Conservation (phyloP, 1,140 invertebrate genomes). For the Lineus longissimus region DNA sequence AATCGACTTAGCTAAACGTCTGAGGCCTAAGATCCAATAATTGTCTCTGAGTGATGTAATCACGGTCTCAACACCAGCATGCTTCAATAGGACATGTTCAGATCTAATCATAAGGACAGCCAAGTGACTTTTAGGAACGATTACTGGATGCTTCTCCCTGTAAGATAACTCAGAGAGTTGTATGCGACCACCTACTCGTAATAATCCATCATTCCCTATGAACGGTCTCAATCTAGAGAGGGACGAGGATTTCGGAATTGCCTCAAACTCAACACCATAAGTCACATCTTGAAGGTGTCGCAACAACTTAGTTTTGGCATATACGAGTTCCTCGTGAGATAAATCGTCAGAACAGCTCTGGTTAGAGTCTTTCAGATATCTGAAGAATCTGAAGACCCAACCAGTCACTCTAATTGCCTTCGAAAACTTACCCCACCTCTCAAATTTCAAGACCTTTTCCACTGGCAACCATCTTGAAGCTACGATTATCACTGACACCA, state of each 20-base stretch:
- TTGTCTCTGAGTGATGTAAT: neutral
- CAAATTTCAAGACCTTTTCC: too few species aligned
- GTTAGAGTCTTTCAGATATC: too few species aligned
- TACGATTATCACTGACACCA: neutral
- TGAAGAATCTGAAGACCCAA: too few species aligned
- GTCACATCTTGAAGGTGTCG: too few species aligned
- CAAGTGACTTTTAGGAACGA: constrained; percentile 2
- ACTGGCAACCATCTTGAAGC: neutral
- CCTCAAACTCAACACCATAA: too few species aligned
- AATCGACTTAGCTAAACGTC: constrained; percentile 1
- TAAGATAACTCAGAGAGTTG: neutral
- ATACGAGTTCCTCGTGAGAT: too few species aligned
- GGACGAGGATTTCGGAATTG: too few species aligned
- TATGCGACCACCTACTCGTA: neutral
- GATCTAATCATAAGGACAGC: neutral
- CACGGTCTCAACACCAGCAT: constrained; percentile 1
- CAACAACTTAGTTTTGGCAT: too few species aligned
- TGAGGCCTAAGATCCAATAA: constrained; percentile 3
- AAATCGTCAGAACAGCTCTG: too few species aligned
- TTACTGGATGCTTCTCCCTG: neutral
- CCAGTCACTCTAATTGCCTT: too few species aligned
- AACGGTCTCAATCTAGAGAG: too few species aligned
- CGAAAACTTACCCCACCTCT: too few species aligned
- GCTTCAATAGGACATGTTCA: neutral
- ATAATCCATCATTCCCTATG: neutral